A percentile compares a stretch with the other conserved stretches of the same genome.
Conservation (phyloP, 2,888 invertebrate species). For the Myathropa florea region DNA sequence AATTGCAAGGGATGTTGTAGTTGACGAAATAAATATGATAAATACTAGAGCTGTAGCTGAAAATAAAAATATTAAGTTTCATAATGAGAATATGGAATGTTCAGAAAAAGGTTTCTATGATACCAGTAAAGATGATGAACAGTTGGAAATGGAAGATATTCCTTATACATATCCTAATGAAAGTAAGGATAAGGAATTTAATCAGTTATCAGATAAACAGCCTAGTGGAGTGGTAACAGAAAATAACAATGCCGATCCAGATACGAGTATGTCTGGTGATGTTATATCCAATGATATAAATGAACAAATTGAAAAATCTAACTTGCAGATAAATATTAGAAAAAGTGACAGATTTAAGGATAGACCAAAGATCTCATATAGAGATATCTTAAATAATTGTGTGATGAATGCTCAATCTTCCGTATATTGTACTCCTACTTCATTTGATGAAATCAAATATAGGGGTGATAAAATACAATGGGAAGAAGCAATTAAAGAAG, state of each 20-base stretch:
- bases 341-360: too few relatives aligned
- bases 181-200: background rate
- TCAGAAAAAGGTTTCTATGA: too few relatives aligned
- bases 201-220: background rate
- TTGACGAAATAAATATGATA: conserved; percentile 75
- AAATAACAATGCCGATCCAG: too few relatives aligned
- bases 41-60: background rate
- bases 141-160: background rate
- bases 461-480: conserved; percentile 63
- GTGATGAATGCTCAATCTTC: too few relatives aligned
- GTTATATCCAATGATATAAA: too few relatives aligned
- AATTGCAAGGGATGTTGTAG: conserved; percentile 75
- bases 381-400: too few relatives aligned
- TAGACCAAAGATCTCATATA: too few relatives aligned
- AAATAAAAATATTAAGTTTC: too few relatives aligned
- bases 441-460: conserved; percentile 63
- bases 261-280: too few relatives aligned
- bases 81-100: too few relatives aligned
- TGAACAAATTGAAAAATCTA: too few relatives aligned
- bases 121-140: background rate
- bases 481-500: conserved; percentile 71
- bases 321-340: too few relatives aligned
- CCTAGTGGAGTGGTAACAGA: background rate
- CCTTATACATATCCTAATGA: background rate
- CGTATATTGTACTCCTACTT: conserved; percentile 46